Evolutionary conservation across 2,888 invertebrate species (phyloP), one percentile per base, ranked within the genome.

Genomic region (Leptarthrus brevirostris): DNA sequence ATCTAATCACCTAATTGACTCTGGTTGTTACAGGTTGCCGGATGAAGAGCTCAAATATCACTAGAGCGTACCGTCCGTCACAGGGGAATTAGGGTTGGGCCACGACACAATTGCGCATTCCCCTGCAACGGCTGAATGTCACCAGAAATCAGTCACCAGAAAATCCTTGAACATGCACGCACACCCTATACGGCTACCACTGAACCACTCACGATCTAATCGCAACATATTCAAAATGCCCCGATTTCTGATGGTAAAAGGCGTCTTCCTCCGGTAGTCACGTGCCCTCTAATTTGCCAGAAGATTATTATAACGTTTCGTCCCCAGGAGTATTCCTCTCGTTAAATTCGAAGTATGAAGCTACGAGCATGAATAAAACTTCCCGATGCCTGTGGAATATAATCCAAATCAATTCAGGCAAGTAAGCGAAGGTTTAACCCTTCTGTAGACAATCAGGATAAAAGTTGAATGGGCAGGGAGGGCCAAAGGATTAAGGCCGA

Each of bases 121-220:
- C 52, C 49, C 34, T 44, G 14, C 36, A 40, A 8, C n/a, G 40
- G 22, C 34, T 10, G 54, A 40, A 64, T 22, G 61, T 61, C 73
- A 64, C n/a, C n/a, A 73, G 52, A 52, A 73, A 73, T 73, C 73
- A 73, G 73, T 73, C 73, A 73, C 73, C 64, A 73, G 73, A 73
- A 73, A 73, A 73, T 73, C 73, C 64, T 58, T 73, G 47, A 73
- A 49, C 52, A 52, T 73, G 47, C 73, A 73, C 73, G 73, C 73
- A 73, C 34, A 64, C 52, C 61, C 40, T 72, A n/a, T n/a, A n/a
- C n/a, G n/a, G n/a, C 58, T 49, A 58, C 58, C 49, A 30, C 56
- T 72, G 30, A 72, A 72, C 56, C 72, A 72, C 72, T 72, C 72
- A 56, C 36, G 61, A 56, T 58, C 72, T 72, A 72, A 72, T 72